Conservation (phyloP, 2,113 vertebrate genomes). For the Peromyscus maniculatus region DNA sequence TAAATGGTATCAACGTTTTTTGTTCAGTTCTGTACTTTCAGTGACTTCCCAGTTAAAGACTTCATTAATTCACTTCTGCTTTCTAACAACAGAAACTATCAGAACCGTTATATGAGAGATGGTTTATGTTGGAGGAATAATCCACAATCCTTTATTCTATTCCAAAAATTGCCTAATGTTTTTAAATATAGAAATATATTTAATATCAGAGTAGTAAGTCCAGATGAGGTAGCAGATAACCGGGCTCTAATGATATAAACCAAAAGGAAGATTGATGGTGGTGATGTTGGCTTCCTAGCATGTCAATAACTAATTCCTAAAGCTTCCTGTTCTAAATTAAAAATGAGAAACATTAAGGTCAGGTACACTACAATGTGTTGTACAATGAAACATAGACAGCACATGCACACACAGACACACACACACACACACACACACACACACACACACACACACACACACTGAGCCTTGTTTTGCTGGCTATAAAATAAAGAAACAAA, state of each 20-base stretch:
- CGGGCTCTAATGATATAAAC: not conserved
- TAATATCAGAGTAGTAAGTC: slow-evolving; percentile 14
- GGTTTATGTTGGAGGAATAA: slow-evolving; percentile 68
- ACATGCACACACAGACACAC: not conserved
- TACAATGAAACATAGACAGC: not conserved
- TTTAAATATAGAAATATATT: not conserved
- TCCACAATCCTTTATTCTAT: not conserved
- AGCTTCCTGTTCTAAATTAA: not conserved
- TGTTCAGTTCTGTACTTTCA: slow-evolving; percentile 57
- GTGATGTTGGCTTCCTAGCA: not conserved
- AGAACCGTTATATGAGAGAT: not conserved
- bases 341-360: not conserved
- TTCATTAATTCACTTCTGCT: slow-evolving; percentile 55
- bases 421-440: not conserved
- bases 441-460: not conserved
- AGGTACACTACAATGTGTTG: not conserved
- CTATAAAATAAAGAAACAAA: slow-evolving; percentile 6
- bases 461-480: slow-evolving; percentile 5
- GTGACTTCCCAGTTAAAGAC: slow-evolving; percentile 30
- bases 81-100: slow-evolving; percentile 65
- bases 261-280: not conserved
- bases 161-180: slow-evolving; percentile 60
- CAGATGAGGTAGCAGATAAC: slow-evolving; percentile 37
- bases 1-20: slow-evolving; percentile 60
- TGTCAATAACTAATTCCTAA: not conserved